Percentiles rank a stretch among this genome's conserved stretches.
phyloP scores from a whole-genome alignment of 1,140 invertebrate species.

The Drosophila watanabei region DNA sequence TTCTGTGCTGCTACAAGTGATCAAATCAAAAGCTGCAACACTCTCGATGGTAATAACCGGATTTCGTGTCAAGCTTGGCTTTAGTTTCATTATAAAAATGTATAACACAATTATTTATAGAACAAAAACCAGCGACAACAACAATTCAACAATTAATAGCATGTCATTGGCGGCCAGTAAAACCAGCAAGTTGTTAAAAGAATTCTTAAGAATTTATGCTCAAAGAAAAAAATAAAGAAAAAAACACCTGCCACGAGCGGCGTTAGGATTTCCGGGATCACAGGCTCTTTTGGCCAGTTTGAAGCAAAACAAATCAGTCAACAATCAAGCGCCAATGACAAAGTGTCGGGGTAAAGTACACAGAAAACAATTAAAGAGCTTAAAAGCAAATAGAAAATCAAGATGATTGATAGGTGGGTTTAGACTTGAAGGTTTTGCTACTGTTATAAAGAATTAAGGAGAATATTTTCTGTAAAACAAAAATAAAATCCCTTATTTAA shows the following conservation, averaged over 20 bases:
- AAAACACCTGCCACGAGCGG: slow-evolving; percentile 50
- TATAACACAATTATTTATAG: slow-evolving; percentile 42
- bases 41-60: slow-evolving; percentile 56
- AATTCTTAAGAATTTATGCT: slow-evolving; percentile 38
- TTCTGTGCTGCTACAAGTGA: slow-evolving; percentile 26
- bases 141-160: slow-evolving; percentile 37
- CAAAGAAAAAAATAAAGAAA: slow-evolving; percentile 33
- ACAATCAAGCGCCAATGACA: slow-evolving; percentile 48
- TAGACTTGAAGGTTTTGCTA: background rate
- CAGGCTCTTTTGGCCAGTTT: slow-evolving; percentile 38
- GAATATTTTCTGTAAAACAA: background rate
- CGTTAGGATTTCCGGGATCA: slow-evolving; percentile 75
- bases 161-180: slow-evolving; percentile 32
- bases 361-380: background rate
- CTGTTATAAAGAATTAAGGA: background rate
- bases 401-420: background rate
- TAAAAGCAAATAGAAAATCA: background rate
- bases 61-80: slow-evolving; percentile 58
- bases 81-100: slow-evolving; percentile 48
- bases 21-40: slow-evolving; percentile 53
- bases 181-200: slow-evolving; percentile 15
- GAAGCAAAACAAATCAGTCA: slow-evolving; percentile 68
- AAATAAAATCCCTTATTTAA: background rate
- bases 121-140: slow-evolving; percentile 6
- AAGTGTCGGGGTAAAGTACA: slow-evolving; percentile 32